These are phyloP conservation scores for Rutilus rutilus DNA, from an alignment of 2,113 vertebrate genomes.

Conservation along the genomic window DNA sequence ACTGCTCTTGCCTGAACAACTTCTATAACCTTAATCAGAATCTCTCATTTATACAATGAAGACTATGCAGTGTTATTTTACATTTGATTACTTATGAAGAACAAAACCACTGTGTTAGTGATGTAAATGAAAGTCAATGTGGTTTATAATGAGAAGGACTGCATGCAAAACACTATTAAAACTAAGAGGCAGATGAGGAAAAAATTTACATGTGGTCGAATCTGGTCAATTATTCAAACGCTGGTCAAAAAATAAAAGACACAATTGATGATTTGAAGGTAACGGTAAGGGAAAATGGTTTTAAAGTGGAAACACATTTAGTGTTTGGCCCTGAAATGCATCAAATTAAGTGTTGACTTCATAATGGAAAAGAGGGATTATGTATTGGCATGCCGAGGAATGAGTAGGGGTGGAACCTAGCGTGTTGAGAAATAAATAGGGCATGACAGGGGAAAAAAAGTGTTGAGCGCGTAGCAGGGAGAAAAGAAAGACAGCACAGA, in stretches of 20 bases:
- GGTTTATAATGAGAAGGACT: not conserved
- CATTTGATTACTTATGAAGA: not conserved
- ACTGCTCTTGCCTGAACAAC: too few species aligned
- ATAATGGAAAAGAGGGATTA: conserved; percentile 38
- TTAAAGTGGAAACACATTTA: not conserved
- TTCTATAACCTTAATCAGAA: too few species aligned
- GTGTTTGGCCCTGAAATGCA: not conserved
- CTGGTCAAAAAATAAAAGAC: not conserved
- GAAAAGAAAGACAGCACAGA: conserved; percentile 30
- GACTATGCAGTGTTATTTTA: too few species aligned
- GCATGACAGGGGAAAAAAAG: conserved; percentile 43
- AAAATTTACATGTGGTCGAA: not conserved
- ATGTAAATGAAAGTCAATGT: not conserved
- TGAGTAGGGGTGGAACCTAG: conserved; percentile 13
- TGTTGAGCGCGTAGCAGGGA: conserved; percentile 7
- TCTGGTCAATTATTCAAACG: not conserved
- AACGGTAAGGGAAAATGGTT: not conserved
- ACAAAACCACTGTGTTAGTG: not conserved
- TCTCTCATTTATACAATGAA: too few species aligned
- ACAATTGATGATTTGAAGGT: not conserved
- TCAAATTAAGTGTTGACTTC: conserved; percentile 20
- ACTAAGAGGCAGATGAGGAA: not conserved
- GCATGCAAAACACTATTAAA: not conserved
- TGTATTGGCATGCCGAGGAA: conserved; percentile 11
- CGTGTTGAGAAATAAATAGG: conserved; percentile 53